These are phyloP conservation scores for Calyptommatus sinebrachiatus DNA, from an alignment of 2,113 vertebrate species.

Conservation along the genomic window DNA sequence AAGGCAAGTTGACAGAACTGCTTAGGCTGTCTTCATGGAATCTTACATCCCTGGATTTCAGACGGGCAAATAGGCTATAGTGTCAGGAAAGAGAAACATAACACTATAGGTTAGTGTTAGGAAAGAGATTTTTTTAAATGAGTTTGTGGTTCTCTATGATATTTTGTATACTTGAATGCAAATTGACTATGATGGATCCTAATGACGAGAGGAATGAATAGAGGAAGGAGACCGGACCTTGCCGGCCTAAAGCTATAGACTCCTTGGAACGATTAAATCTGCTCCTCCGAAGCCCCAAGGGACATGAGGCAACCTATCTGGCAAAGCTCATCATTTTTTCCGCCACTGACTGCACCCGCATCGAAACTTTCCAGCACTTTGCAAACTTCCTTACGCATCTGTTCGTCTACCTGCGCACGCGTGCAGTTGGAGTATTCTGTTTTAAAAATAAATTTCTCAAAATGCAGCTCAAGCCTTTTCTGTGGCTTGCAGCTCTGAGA, in stretches of 20 bases:
- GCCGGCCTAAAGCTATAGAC: background rate
- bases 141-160: too few species aligned
- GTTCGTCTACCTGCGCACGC: background rate
- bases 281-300: background rate
- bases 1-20: background rate
- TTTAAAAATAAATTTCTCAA: constrained; percentile 7
- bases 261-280: background rate
- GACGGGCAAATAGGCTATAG: background rate
- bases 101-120: background rate
- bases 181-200: background rate
- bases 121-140: background rate
- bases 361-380: constrained; percentile 45
- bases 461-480: background rate
- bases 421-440: background rate
- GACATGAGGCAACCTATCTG: background rate
- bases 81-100: background rate
- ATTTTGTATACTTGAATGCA: background rate
- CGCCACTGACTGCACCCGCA: background rate
- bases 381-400: constrained; percentile 16
- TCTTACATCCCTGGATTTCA: background rate
- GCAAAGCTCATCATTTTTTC: background rate
- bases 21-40: background rate
- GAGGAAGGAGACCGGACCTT: background rate
- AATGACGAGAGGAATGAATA: background rate
- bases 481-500: background rate